Evolutionary conservation across 2,797 vertebrate species (phyloP).

Genomic region (Hydrolagus colliei): DNA sequence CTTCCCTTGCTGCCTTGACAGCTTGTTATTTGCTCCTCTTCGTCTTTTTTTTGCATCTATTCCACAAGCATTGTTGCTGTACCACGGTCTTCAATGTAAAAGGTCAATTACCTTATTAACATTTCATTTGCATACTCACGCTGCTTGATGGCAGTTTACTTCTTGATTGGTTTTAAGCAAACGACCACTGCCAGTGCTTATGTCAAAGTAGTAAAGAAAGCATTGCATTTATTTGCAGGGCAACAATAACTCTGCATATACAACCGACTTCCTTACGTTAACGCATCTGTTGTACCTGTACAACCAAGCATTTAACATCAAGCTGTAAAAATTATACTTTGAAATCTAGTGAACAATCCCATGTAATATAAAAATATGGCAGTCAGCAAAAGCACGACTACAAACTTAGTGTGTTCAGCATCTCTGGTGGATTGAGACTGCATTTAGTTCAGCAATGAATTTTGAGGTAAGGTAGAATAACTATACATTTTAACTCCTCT

Average conservation of each 20-base stretch:
- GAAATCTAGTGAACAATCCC: background rate
- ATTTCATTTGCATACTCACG: constrained; percentile 18
- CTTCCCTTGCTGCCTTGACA: constrained; percentile 10
- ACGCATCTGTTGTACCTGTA: background rate
- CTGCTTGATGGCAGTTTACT: background rate
- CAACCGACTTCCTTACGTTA: background rate
- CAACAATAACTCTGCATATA: background rate
- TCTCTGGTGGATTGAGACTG: background rate
- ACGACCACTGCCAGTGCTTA: background rate
- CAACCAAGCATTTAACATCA: background rate
- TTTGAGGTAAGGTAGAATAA: background rate
- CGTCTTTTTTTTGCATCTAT: background rate
- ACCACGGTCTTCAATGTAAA: constrained; percentile 7
- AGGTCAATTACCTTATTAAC: constrained; percentile 10
- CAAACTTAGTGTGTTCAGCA: background rate
- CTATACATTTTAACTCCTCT: background rate
- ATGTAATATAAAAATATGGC: constrained; percentile 9
- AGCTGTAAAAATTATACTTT: background rate
- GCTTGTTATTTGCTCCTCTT: constrained; percentile 23
- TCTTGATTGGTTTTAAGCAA: background rate
- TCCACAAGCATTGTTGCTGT: background rate
- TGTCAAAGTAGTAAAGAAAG: background rate
- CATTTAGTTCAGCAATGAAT: background rate
- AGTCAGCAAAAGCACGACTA: background rate
- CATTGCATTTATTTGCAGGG: constrained; percentile 1